Evolutionary conservation across 2,797 vertebrate species (phyloP), one percentile per base, ranked within the genome.

Genomic region (Triplophysa bombifrons): DNA sequence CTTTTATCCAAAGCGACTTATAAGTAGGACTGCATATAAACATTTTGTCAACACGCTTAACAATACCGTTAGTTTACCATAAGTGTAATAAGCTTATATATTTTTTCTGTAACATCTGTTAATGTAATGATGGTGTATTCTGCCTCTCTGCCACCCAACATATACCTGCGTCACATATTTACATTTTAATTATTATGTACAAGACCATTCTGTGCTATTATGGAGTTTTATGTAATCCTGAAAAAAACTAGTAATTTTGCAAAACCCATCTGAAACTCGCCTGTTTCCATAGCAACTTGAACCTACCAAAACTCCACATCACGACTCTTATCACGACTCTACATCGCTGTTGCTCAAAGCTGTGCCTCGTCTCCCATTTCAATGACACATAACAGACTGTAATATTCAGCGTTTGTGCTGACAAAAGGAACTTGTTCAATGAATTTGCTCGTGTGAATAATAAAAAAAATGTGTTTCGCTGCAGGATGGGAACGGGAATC

Each of bases 401-500:
- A 27, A 60, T 14, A 60, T 60, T 60, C 58, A 27, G 25, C 20
- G 25, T 41, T 67, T 69, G 44, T 25, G 17, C 76, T 65, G 67
- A 76, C 48, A 20, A 58, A 66, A 41, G 5, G 20, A 20, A 64
- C 66, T 79, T 74, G 55, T 71, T 44, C 27, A 77, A 67, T 68
- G 61, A 56, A 10, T 20, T 38, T 60, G 16, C 53, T 73, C 74
- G 58, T 65, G 66, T 69, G 68, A 66, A 65, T 69, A 48, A 80
- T 76, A 5, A 17, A 10, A 10, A 11, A 17, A 22, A 2, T 38
- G 34, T n/a, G 34, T n/a, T 46, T 50, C 20, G n/a, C n/a, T 8
- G 0, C 78, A 96, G 95, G 95, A 95, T 5, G 93, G 92, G 19
- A 94, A 93, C 19, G 94, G 93, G 22, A 94, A 92, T 85, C 94